Evolutionary conservation across 53 echinoderm and acorn worm genomes (phyloP), one percentile per base, ranked within the genome.

Genomic region (Actinopyga echinites): DNA sequence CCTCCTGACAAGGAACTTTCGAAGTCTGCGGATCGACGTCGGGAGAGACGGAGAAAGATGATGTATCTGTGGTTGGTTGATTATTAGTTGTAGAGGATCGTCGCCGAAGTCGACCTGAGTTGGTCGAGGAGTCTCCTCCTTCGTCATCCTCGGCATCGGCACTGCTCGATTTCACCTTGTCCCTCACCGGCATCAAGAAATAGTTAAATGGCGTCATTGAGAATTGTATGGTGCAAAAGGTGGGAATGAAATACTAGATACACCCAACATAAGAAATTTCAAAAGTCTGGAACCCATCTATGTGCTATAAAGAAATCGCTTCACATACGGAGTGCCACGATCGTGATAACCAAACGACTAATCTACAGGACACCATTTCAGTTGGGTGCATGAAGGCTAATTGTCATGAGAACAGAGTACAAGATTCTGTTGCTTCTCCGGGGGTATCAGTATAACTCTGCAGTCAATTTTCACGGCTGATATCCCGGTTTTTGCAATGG

Each of bases 1-100:
- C 49, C 45, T 74, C 88, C 64, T 88, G 35, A 79, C 88, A 53
- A 53, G 88, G 64, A 52, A 80, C 56, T 69, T 65, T 31, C 31
- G 79, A 79, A 30, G 53, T 86, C 79, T 86, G 36, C 19, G 86
- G 55, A 30, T 54, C 65, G 30, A 49, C 59, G 10, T 77, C 63
- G 54, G 86, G 65, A 25, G 86, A 80, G 5, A 80, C 63, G 6
- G 81, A 80, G 25, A 80, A 80, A 0, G 81, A 80, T 8, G 81
- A 80, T 8, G 81, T 80, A 80, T 80, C 81, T 11, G 81, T 80
- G 28, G 40, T 62, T 23, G 81, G 81, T 17, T 80, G 60, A 38
- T 61, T 29, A n/a, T n/a, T 62, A 4, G 55, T 77, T 1, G 77
- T 44, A 33, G 77, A 77, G 13, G 77, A 77, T 77, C 53, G 77